Conservation (phyloP, 2,888 invertebrate genomes). For the Pammene fasciana region DNA sequence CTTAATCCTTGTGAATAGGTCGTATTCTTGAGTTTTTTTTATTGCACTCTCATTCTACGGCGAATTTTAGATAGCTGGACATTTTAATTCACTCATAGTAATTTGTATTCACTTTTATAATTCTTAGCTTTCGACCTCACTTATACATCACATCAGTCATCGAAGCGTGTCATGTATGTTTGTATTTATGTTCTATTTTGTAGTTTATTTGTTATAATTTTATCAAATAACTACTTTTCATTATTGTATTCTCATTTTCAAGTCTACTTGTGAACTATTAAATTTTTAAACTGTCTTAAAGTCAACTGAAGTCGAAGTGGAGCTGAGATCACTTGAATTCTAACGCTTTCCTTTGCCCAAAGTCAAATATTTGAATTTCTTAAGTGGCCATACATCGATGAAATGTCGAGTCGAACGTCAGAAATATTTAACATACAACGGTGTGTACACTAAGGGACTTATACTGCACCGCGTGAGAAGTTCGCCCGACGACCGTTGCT, state of each 20-base stretch:
- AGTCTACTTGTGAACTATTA: conserved; percentile 74
- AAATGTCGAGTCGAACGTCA: conserved; percentile 72
- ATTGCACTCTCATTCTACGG: no score
- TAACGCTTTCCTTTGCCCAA: conserved; percentile 83
- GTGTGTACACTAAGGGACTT: conserved; percentile 59
- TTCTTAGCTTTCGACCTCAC: no score
- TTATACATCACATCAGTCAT: no score
- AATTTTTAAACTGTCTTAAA: conserved; percentile 80
- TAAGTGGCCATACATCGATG: conserved; percentile 81
- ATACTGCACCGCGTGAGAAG: conserved; percentile 59
- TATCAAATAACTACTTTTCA: conserved; percentile 51
- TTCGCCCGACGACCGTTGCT: conserved; percentile 54
- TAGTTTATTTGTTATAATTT: not conserved
- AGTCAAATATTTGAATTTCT: conserved; percentile 81
- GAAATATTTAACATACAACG: conserved; percentile 79
- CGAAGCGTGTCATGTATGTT: no score
- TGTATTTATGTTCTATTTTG: no score
- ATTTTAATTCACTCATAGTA: no score
- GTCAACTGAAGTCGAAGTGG: conserved; percentile 75
- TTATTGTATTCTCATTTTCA: conserved; percentile 55
- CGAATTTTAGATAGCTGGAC: no score
- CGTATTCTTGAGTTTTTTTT: not conserved
- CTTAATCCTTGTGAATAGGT: not conserved
- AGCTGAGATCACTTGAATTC: conserved; percentile 82
- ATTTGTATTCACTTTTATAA: no score